Evolutionary conservation across 2,797 vertebrate genomes (phyloP), one percentile per base, ranked within the genome.

Genomic region (Poeciliopsis gracilis): DNA sequence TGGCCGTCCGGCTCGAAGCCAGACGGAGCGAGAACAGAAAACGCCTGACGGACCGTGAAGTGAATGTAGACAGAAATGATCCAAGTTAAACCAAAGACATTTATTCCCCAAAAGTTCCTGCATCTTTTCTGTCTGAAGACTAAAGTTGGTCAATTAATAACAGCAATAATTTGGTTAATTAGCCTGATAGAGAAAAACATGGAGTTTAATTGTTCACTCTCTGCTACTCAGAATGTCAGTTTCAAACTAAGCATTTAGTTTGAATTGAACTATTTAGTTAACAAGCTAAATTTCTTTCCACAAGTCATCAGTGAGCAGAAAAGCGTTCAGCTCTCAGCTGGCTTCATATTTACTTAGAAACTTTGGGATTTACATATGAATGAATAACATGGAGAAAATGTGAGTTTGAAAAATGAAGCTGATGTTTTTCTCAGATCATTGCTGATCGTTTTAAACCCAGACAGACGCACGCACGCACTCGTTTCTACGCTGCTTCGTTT

Each of bases 11-110:
- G 82, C 86, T 88, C 78, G 73, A 90, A 78, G 84, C 91, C 89
- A 88, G 83, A 82, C 53, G 84, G 88, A 84, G 81, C 91, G 91
- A 82, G 86, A 91, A 90, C 79, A 88, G 83, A 72, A 46, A 74
- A 51, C 71, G 71, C 18, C 51, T 33, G 84, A 88, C 88, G 89
- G 88, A 92, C 87, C 84, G 80, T 83, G 83, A 79, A 89, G 88
- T 82, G 91, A 94, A 94, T 88, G 87, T 86, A 87, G 84, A 86
- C 80, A 84, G 71, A 89, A 88, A 90, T 67, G n/a, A 90, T 86
- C 86, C 85, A 73, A 90, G 84, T 90, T 89, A 85, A 51, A 86
- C 79, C 81, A 84, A 57, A 81, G 87, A 77, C 75, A 47, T 71
- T n/a, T 23, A 72, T 16, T 70, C 51, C 46, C 78, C 49, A 25